These are phyloP conservation scores for Zosterops borbonicus DNA, from an alignment of 2,113 vertebrate species.

Conservation along the genomic window DNA sequence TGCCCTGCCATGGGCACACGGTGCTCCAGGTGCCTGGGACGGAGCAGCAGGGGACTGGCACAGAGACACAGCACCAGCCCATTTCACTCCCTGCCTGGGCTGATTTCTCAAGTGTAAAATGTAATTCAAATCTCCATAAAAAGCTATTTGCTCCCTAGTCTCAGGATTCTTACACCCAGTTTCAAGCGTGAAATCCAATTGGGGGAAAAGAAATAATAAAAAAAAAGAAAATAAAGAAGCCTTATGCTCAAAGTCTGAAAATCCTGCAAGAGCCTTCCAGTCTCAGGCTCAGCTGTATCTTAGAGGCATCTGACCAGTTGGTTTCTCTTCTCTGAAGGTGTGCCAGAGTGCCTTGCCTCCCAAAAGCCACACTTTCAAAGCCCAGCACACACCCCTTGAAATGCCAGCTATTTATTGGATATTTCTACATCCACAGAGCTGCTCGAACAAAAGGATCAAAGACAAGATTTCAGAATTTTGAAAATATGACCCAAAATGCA, in stretches of 20 bases:
- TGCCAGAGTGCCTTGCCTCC: background rate
- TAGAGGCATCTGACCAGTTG: background rate
- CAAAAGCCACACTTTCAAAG: background rate
- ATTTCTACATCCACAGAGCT: background rate
- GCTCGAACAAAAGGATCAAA: background rate
- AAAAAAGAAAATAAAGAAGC: background rate
- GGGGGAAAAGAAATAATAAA: background rate
- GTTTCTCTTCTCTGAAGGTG: background rate
- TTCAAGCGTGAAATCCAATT: conserved; percentile 48
- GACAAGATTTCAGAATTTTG: background rate
- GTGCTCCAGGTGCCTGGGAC: background rate
- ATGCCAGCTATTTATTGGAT: background rate
- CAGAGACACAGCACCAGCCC: background rate
- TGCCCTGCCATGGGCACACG: background rate
- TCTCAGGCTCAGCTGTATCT: background rate
- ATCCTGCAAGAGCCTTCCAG: background rate
- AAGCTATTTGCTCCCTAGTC: conserved; percentile 49
- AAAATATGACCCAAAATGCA: background rate
- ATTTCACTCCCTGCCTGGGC: background rate
- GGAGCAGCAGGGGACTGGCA: background rate
- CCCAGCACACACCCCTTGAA: background rate
- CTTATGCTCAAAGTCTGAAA: background rate
- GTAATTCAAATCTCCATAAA: conserved; percentile 56
- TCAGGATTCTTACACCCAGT: background rate
- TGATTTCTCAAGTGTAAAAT: conserved; percentile 46